Evolutionary conservation across 2,113 vertebrate genomes (phyloP).

Genomic region (Limanda limanda): DNA sequence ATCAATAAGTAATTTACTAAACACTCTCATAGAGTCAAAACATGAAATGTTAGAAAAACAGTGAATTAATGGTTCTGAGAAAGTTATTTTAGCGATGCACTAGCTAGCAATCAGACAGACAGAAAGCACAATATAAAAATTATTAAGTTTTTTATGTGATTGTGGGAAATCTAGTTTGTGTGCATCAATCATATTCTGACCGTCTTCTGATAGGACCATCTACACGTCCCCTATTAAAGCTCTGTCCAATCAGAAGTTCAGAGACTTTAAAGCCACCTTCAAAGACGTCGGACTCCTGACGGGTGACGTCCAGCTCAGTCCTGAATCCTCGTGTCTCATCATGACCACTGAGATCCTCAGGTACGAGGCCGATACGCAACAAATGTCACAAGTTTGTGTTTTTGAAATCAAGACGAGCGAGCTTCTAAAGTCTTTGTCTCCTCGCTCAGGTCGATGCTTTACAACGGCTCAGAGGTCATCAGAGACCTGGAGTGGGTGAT

Average conservation of each 20-base stretch:
- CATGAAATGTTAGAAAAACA: too few species aligned
- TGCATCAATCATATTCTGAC: not conserved
- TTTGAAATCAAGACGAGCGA: not conserved
- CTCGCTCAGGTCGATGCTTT: constrained; percentile 90
- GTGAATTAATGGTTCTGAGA: too few species aligned
- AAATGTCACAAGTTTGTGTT: not conserved
- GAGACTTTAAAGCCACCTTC: constrained; percentile 92
- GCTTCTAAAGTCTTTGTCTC: not conserved
- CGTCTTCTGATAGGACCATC: constrained; percentile 83
- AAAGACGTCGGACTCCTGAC: constrained; percentile 92
- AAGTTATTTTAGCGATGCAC: too few species aligned
- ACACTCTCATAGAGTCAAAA: too few species aligned
- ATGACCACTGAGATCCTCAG: constrained; percentile 96
- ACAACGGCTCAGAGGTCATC: constrained; percentile 92
- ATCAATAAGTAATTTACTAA: too few species aligned
- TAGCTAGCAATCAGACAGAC: too few species aligned
- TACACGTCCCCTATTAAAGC: constrained; percentile 96
- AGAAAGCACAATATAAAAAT: too few species aligned
- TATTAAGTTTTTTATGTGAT: too few species aligned
- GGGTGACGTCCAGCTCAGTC: constrained; percentile 90
- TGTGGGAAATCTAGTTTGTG: not conserved
- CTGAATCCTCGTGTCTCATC: constrained; percentile 92
- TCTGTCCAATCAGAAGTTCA: constrained; percentile 95
- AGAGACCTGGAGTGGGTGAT: constrained; percentile 95
- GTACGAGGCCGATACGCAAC: constrained; percentile 51